Conservation (phyloP, 2,797 vertebrate species). For the Pteropus rufus region DNA sequence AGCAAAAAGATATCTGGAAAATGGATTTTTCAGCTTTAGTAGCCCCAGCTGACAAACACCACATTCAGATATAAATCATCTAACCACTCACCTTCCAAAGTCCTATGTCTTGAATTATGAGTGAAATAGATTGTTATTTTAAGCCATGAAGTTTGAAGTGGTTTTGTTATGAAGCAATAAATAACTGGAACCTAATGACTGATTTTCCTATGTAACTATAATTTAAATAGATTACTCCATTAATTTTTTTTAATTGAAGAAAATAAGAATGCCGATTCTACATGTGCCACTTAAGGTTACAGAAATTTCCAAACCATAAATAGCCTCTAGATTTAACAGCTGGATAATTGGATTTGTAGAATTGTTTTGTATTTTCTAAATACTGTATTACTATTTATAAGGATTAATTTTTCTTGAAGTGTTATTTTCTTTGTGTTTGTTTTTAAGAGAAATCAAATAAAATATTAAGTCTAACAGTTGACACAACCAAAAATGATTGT, state of each 20-base stretch:
- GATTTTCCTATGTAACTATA: not conserved
- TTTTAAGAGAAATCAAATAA: not conserved
- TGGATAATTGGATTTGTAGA: not conserved
- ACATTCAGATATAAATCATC: not conserved
- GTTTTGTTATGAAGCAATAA: not conserved
- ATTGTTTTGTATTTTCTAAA: not conserved
- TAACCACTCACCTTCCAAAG: not conserved
- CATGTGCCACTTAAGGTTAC: not conserved
- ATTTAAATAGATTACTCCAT: constrained; percentile 22
- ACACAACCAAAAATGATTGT: not conserved
- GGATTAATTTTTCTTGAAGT: not conserved
- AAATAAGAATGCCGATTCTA: not conserved
- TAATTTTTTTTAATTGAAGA: constrained; percentile 41
- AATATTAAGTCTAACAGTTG: not conserved
- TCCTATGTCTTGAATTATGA: not conserved
- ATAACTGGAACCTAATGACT: not conserved
- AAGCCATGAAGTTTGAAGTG: not conserved
- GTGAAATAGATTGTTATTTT: not conserved
- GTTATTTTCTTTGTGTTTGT: not conserved
- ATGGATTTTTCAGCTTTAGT: not conserved
- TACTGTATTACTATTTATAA: not conserved
- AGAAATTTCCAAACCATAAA: not conserved
- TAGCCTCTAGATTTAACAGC: not conserved
- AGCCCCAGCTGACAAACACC: not conserved
- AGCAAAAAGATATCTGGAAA: not conserved